Conservation (phyloP, 2,797 vertebrate species). For the Crocidura indochinensis region DNA sequence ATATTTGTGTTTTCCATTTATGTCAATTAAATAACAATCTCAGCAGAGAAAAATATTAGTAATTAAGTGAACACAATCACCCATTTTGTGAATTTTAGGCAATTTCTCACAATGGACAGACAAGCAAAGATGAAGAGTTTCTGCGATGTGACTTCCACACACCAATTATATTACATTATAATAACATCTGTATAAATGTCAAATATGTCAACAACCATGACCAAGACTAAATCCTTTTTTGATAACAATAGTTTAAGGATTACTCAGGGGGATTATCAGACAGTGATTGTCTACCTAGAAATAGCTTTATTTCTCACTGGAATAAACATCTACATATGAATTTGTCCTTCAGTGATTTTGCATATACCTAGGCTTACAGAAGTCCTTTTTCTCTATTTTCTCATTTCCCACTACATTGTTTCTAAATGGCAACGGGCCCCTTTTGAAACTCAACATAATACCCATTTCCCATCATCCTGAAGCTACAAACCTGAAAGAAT, state of each 20-base stretch:
- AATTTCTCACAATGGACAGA: background rate
- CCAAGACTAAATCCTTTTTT: too few relatives aligned
- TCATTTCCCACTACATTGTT: background rate
- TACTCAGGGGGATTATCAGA: too few relatives aligned
- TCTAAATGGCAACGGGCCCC: background rate
- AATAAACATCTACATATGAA: background rate
- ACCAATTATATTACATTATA: too few relatives aligned
- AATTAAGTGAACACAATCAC: background rate
- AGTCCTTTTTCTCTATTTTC: background rate
- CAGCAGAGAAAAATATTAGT: background rate
- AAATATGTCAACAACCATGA: too few relatives aligned
- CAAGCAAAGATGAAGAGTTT: slow-evolving; percentile 14
- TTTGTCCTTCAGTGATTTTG: background rate
- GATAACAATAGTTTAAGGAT: too few relatives aligned
- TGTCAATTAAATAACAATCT: background rate
- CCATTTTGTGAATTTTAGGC: background rate
- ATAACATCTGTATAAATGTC: too few relatives aligned
- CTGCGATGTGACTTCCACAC: too few relatives aligned
- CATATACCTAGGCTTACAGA: background rate
- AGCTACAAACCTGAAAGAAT: background rate
- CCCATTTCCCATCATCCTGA: background rate
- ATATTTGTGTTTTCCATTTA: background rate
- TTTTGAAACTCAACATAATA: background rate
- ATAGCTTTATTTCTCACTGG: background rate
- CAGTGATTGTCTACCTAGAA: background rate